Conservation (phyloP, 2,113 vertebrate species). For the Oenanthe oenanthe region DNA sequence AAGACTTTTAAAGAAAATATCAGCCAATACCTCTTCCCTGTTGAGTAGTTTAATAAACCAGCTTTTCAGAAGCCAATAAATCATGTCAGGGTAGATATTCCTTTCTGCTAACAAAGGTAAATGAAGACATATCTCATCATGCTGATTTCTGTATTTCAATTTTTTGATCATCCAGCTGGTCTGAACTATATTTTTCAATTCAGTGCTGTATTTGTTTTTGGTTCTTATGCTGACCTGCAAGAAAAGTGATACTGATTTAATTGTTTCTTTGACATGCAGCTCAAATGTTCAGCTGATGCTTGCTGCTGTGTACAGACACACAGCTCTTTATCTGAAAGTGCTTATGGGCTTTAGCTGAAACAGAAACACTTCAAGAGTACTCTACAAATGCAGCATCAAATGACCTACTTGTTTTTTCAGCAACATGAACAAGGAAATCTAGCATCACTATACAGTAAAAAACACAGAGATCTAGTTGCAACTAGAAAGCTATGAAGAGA, state of each 20-base stretch:
- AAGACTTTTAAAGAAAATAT: not conserved
- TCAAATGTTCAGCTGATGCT: not conserved
- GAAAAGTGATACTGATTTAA: not conserved
- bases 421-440: not conserved
- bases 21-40: not conserved
- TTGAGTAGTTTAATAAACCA: not conserved
- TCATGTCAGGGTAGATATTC: not conserved
- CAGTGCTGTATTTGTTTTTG: not conserved
- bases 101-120: not conserved
- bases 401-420: conserved; percentile 7
- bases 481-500: not conserved
- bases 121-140: not conserved
- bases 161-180: not conserved
- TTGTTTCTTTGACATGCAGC: not conserved
- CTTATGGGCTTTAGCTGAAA: not conserved
- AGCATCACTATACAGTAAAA: not conserved
- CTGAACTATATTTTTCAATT: not conserved
- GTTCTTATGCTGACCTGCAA: not conserved
- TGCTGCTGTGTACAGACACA: not conserved
- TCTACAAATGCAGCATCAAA: not conserved
- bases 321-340: not conserved
- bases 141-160: not conserved
- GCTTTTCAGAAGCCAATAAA: not conserved
- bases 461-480: not conserved
- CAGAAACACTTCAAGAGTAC: not conserved